A percentile compares a stretch with the other conserved stretches of the same genome.
Conservation (phyloP, 2,113 vertebrate species). For the Laterallus jamaicensis region DNA sequence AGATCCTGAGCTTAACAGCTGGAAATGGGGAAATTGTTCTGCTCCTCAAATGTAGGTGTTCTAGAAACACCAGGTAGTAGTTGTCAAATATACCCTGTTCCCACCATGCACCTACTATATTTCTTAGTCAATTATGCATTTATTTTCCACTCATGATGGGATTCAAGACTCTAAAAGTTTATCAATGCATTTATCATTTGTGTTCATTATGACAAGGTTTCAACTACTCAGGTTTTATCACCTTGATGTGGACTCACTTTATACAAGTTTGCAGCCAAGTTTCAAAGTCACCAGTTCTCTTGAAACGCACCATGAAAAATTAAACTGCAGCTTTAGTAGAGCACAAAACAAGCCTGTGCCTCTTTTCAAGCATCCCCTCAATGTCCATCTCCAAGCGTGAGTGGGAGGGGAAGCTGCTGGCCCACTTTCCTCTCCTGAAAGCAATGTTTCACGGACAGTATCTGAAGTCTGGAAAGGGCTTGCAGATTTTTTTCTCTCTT, state of each 20-base stretch:
- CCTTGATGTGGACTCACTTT: neutral
- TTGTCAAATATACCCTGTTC: neutral
- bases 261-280: neutral
- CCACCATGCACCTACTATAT: neutral
- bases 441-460: neutral
- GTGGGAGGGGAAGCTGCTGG: neutral
- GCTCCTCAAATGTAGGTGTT: neutral
- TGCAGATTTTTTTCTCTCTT: neutral
- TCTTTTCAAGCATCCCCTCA: neutral
- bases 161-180: neutral
- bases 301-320: neutral
- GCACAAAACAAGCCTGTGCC: neutral
- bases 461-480: neutral
- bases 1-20: neutral
- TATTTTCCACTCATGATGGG: neutral
- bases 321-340: neutral
- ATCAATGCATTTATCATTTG: neutral
- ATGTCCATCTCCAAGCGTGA: neutral
- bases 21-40: neutral
- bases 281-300: neutral
- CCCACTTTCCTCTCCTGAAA: neutral
- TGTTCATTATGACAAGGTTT: neutral
- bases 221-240: neutral
- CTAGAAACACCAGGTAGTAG: neutral
- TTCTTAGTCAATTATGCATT: neutral